Conservation (phyloP, 2,888 invertebrate species). For the Temnothorax ravouxi region DNA sequence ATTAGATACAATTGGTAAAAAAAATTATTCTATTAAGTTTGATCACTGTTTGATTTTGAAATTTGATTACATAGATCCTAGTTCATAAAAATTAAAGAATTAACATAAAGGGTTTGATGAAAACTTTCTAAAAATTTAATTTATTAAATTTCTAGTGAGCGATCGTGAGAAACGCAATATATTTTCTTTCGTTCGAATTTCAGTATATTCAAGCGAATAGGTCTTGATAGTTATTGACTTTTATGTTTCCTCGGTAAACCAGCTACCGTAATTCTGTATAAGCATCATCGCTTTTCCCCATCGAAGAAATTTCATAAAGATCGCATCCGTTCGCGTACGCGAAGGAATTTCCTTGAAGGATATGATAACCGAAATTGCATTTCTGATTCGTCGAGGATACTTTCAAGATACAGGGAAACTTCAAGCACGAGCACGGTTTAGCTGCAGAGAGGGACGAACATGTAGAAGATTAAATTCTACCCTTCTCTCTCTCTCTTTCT, state of each 20-base stretch:
- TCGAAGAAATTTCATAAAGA: constrained; percentile 54
- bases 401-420: constrained; percentile 15
- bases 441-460: neutral
- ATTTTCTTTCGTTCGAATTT: constrained; percentile 15
- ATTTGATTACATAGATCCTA: neutral
- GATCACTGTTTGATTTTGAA: neutral
- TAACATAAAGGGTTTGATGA: neutral
- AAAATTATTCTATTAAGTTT: neutral
- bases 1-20: neutral
- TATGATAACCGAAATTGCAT: constrained; percentile 52
- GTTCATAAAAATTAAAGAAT: neutral
- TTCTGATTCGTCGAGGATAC: constrained; percentile 49
- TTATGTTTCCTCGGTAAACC: constrained; percentile 8
- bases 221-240: constrained; percentile 17
- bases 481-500: neutral
- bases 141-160: constrained; percentile 12
- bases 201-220: neutral
- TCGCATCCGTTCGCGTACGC: constrained; percentile 36
- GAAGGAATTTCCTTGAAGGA: constrained; percentile 47
- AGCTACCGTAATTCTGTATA: constrained; percentile 33
- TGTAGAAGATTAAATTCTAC: constrained; percentile 29
- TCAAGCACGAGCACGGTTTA: constrained; percentile 12
- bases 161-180: neutral
- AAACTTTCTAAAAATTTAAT: neutral
- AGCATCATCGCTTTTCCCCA: constrained; percentile 35